Base-by-base conservation (phyloP, 2,113 vertebrate genomes). In the Coptodon bakossiorum region DNA sequence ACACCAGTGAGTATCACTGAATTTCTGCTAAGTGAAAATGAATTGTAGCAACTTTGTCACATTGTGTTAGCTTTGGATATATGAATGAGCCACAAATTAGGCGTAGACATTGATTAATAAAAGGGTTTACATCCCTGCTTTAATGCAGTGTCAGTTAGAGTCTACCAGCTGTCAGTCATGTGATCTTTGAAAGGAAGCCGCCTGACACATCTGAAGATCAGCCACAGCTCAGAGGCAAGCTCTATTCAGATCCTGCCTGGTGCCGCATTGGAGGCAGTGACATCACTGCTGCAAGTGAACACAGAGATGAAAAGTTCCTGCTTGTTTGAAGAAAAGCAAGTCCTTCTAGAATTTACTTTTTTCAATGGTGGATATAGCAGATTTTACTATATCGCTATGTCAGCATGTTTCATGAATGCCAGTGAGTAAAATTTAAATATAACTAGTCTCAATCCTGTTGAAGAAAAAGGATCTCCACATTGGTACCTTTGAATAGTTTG, bases 141-240 rank as follows among this genome's bases (percentile, higher is more conserved):
- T 36, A 34, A 40, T 82, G 19, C 13, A 5, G 8, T 22, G 54
- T 36, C 80, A 50, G 16, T 36, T 45, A 19, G 24, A 80, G 52
- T 22, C 31, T 14, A 52, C 63, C 87, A 54, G 34, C 79, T 82
- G 82, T 81, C 78, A 71, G 8, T 56, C 76, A 29, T 34, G 22
- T 56, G 52, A 7, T 61, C 14, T 82, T 43, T 83, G 40, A 83
- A 31, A 11, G 38, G 71, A n/a, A 81, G 40, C 63, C 29, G 14
- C 6, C 16, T 29, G 34, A 5, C 40, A 24, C 38, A 34, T 14
- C 14, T 71, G 71, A 24, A 16, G 8, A 78, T 68, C 56, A 78
- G 45, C 57, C 38, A 27, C 68, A 45, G 29, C 86, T 48, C 48
- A 22, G 22, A 43, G 57, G 50, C 22, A n/a, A 48, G 53, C 9